These are phyloP conservation scores for Cephalopholis sonnerati DNA, from an alignment of 2,113 vertebrate species.

Conservation along the genomic window DNA sequence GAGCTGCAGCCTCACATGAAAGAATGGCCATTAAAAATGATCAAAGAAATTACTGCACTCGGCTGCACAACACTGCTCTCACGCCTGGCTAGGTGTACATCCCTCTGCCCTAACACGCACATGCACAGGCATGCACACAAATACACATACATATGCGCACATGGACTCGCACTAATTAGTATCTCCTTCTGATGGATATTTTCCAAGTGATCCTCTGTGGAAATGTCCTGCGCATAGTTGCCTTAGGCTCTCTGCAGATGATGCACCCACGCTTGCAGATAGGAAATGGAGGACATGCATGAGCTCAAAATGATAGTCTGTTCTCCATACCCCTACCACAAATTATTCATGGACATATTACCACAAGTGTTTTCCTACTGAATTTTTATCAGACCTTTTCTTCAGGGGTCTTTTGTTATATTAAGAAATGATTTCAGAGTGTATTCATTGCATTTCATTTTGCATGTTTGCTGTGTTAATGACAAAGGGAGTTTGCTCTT, in stretches of 20 bases:
- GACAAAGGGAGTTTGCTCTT: conserved; percentile 10
- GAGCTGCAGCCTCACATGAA: conserved; percentile 84
- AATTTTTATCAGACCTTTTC: conserved; percentile 43
- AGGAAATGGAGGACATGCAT: conserved; percentile 80
- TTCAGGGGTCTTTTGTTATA: conserved; percentile 41
- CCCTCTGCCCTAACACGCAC: conserved; percentile 61
- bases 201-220: conserved; percentile 80
- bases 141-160: conserved; percentile 41
- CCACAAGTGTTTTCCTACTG: conserved; percentile 61
- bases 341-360: conserved; percentile 77
- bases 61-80: conserved; percentile 80
- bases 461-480: conserved; percentile 28
- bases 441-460: conserved; percentile 18
- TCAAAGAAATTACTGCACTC: conserved; percentile 87
- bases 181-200: conserved; percentile 81
- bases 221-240: conserved; percentile 80
- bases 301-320: conserved; percentile 73
- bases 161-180: conserved; percentile 75
- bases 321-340: conserved; percentile 72
- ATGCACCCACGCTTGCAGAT: conserved; percentile 74
- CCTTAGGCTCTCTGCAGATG: conserved; percentile 78
- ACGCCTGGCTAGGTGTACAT: conserved; percentile 78
- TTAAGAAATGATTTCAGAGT: conserved; percentile 12
- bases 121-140: conserved; percentile 46
- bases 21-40: conserved; percentile 88